phyloP scores from a whole-genome alignment of 2,797 vertebrate genomes.

The Babyrousa celebensis region DNA sequence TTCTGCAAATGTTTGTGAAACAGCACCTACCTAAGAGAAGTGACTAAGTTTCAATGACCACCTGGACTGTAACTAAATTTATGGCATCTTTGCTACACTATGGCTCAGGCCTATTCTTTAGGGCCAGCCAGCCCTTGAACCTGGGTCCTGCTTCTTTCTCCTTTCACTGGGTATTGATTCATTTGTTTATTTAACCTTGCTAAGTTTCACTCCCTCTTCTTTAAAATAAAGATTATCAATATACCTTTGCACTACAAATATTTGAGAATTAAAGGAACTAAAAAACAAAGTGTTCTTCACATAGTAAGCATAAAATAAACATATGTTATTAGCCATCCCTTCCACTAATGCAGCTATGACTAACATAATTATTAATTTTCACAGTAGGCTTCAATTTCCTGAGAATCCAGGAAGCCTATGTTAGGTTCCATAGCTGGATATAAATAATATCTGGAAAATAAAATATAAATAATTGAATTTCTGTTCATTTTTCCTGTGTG shows the following conservation, averaged over 20 bases:
- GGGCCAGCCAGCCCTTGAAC: not conserved
- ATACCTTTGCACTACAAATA: not conserved
- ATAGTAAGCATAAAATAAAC: not conserved
- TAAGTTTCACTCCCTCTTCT: not conserved
- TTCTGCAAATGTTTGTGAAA: not conserved
- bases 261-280: not conserved
- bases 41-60: not conserved
- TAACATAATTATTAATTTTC: not conserved
- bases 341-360: not conserved
- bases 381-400: not conserved
- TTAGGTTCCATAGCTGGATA: not conserved
- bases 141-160: not conserved
- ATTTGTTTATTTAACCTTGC: not conserved
- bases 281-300: not conserved
- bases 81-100: not conserved
- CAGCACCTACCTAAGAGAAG: not conserved
- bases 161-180: not conserved
- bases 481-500: conserved; percentile 5
- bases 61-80: not conserved
- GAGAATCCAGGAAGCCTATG: not conserved
- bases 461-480: conserved; percentile 49
- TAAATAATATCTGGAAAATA: conserved; percentile 49
- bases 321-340: not conserved
- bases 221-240: not conserved
- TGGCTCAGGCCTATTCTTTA: not conserved